Evolutionary conservation across 2,113 vertebrate species (phyloP), one percentile per base, ranked within the genome.

Genomic region (Aramus guarauna): DNA sequence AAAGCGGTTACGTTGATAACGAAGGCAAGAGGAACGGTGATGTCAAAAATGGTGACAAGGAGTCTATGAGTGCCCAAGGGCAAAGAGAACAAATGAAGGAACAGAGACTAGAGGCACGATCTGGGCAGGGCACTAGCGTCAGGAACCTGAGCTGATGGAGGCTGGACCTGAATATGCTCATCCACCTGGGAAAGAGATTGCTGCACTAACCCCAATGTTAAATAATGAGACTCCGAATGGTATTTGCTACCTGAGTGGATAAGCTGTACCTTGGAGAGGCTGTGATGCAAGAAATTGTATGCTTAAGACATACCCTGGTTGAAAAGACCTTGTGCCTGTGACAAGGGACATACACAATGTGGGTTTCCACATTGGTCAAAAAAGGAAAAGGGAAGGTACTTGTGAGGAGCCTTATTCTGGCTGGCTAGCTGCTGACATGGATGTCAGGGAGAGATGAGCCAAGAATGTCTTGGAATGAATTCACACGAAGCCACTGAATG

Each of bases 401-500:
- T 79, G 75, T 89, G 78, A 83, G 92, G 82, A 90, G 87, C 77
- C 89, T 93, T 88, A 53, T 90, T 90, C 91, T 96, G 94, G 85
- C 95, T 95, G 91, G 26, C 37, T 79, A 69, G 87, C 74, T 85
- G 94, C 84, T 94, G 77, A 92, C 95, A 96, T 94, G 95, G 94
- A 90, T 94, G 84, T 91, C 56, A 53, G 81, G 41, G 50, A 95
- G 81, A 83, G 62, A 96, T 73, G 94, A 94, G 95, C 96, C 97
- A 96, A 97, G 92, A 95, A 96, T 92, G 91, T 75, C 92, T 92
- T 94, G 94, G 94, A 97, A 78, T 60, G 76, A 90, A 90, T 94
- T 88, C 87, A 75, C 67, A 66, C 17, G 0, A 77, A 94, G 71
- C 71, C 37, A 43, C 53, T 96, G 91, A 96, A 95, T 92, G 81